Base-by-base conservation (phyloP, 2,797 vertebrate species). In the Pseudochirops corinnae region DNA sequence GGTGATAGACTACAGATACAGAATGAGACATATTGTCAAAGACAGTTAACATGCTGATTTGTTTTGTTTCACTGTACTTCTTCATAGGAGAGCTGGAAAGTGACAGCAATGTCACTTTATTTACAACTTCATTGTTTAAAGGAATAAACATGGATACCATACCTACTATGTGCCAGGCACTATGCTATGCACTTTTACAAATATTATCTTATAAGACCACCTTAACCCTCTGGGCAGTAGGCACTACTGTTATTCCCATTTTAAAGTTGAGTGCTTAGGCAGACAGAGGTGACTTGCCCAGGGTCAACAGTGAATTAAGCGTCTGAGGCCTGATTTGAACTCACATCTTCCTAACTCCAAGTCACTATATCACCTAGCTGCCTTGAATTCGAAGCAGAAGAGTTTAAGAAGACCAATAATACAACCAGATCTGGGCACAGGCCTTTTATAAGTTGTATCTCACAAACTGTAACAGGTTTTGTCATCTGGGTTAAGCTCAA, bases 401-500 rank as follows among this genome's bases (percentile, higher is more conserved):
- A n/a, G 33, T 14, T 67, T 67, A 67, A 67, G 29, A 29, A 31
- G 29, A 39, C 62, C 16, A n/a, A 18, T n/a, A n/a, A n/a, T 4
- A 24, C 12, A n/a, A n/a, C 33, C 62, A 67, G 33, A 67, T 67
- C 33, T 74, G 18, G 33, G 33, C 16, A 74, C 33, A 74, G 16
- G 33, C 33, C 13, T 67, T 67, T 74, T 21, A n/a, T 16, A 74
- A 74, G 33, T 39, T 74, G 62, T 39, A 39, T 39, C 33, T 74
- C 26, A 31, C 12, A 7, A 16, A 67, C 33, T n/a, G 31, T 26
- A n/a, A 95, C 21, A 39, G 92, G 16, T 24, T 56, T 90, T 94
- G 6, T 21, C 90, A 95, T 62, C 56, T 95, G 53, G 50, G 91
- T 56, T 14, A 91, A 56, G 62, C 21, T 92, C 92, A 92, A 93